A percentile compares a stretch with the other conserved stretches of the same genome.
Conservation (phyloP, 2,888 invertebrate species). For the Stenurella melanura region DNA sequence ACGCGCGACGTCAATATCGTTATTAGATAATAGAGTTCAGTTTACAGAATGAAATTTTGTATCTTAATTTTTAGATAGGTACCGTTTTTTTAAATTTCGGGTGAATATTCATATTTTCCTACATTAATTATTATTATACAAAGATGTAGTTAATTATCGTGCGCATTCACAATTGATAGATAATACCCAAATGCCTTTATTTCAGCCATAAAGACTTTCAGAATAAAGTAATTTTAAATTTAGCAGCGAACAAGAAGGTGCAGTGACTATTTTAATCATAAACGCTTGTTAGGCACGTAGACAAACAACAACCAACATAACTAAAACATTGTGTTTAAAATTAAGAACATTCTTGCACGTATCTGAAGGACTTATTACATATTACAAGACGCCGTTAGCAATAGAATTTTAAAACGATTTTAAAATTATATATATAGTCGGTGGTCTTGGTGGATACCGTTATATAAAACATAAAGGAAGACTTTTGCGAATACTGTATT, state of each 20-base stretch:
- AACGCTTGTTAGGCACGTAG: slow-evolving; percentile 32
- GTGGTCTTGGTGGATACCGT: slow-evolving; percentile 29
- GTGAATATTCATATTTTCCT: too few species aligned
- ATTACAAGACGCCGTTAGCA: slow-evolving; percentile 33
- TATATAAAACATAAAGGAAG: slow-evolving; percentile 29
- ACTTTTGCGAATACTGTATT: slow-evolving; percentile 17
- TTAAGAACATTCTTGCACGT: slow-evolving; percentile 47
- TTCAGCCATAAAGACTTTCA: neutral
- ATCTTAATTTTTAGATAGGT: too few species aligned
- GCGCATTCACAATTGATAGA: too few species aligned
- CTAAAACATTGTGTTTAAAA: slow-evolving; percentile 42
- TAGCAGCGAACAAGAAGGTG: slow-evolving; percentile 4
- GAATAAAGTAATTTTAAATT: neutral
- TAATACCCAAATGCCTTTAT: too few species aligned
- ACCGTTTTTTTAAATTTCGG: too few species aligned
- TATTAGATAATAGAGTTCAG: too few species aligned
- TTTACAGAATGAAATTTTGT: too few species aligned
- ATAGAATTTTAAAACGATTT: slow-evolving; percentile 42
- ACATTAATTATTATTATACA: too few species aligned
- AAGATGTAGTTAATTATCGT: too few species aligned
- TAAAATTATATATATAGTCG: slow-evolving; percentile 25
- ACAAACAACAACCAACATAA: slow-evolving; percentile 30
- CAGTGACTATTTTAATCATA: slow-evolving; percentile 19
- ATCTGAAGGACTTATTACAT: slow-evolving; percentile 46
- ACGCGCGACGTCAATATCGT: too few species aligned